Evolutionary conservation across 2,888 invertebrate genomes (phyloP).

Genomic region (Habrosyne pyritoides): DNA sequence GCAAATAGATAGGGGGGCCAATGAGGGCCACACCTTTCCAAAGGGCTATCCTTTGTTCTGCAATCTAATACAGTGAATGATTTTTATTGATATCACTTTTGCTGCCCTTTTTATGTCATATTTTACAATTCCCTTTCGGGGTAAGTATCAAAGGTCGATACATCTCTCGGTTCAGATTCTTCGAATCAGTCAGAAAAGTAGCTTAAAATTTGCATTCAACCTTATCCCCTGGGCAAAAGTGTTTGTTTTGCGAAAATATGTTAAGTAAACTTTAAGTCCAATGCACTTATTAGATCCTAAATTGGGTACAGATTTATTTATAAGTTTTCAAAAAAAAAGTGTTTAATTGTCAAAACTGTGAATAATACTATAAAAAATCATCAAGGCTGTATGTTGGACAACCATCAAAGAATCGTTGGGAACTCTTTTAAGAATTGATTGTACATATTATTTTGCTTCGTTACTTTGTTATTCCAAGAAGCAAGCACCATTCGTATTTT

Average conservation of each 20-base stretch:
- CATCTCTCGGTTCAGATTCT: background rate
- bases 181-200: too few relatives aligned
- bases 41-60: constrained; percentile 29
- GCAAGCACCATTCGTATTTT: background rate
- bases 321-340: too few relatives aligned
- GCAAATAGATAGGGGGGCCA: constrained; percentile 51
- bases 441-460: background rate
- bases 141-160: too few relatives aligned
- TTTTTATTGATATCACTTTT: constrained; percentile 32
- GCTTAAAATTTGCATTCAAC: too few relatives aligned
- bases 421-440: background rate
- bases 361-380: too few relatives aligned
- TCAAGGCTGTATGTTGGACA: too few relatives aligned
- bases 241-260: too few relatives aligned
- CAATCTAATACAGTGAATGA: constrained; percentile 24
- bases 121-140: background rate
- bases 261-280: too few relatives aligned
- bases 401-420: background rate
- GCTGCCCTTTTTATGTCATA: constrained; percentile 20
- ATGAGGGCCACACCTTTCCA: constrained; percentile 11
- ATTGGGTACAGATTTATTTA: too few relatives aligned
- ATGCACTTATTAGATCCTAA: too few relatives aligned
- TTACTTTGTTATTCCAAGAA: background rate
- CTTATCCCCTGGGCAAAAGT: too few relatives aligned
- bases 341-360: too few relatives aligned